These are phyloP conservation scores for Muraenolepis orangiensis DNA, from an alignment of 2,797 vertebrate genomes.

Conservation along the genomic window DNA sequence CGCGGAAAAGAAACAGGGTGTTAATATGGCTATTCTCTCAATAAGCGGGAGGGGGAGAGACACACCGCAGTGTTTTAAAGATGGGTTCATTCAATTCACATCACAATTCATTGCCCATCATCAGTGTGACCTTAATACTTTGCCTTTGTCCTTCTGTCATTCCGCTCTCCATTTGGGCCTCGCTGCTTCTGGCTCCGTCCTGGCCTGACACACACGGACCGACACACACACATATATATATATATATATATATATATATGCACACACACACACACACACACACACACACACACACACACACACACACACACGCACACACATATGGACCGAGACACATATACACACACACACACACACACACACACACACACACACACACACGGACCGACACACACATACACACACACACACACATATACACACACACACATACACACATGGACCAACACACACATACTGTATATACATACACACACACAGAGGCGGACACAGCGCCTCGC, in stretches of 20 bases:
- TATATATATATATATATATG: neutral
- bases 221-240: neutral
- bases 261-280: no score
- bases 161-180: conserved; percentile 54
- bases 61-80: conserved; percentile 74
- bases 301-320: neutral
- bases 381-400: no score
- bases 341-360: neutral
- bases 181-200: conserved; percentile 52
- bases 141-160: conserved; percentile 61
- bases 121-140: conserved; percentile 71
- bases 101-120: conserved; percentile 67
- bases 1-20: conserved; percentile 68
- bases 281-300: neutral
- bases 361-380: neutral
- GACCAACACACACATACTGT: no score
- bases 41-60: conserved; percentile 67
- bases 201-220: conserved; percentile 28
- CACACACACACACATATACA: no score
- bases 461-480: no score
- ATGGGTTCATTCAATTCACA: conserved; percentile 77
- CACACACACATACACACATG: no score
- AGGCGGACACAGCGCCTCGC: no score
- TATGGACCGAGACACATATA: no score
- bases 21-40: conserved; percentile 80